Percentiles rank a stretch among this genome's conserved stretches.
These are phyloP conservation scores for Eulacestoma nigropectus DNA, from an alignment of 2,113 vertebrate genomes.

Conservation along the genomic window DNA sequence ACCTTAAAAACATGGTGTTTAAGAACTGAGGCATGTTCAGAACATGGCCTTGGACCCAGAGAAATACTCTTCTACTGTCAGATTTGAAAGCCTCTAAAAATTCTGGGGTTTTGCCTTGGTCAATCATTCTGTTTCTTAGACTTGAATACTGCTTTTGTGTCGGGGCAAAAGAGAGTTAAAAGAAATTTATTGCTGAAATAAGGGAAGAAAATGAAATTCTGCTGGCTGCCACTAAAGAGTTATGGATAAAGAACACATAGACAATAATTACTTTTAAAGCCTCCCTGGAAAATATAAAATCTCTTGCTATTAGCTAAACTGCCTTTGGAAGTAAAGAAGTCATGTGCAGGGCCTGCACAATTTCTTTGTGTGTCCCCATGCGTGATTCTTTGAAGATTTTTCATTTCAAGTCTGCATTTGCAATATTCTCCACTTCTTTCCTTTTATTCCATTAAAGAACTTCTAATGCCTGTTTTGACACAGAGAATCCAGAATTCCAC, in stretches of 20 bases:
- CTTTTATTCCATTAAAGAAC: not conserved
- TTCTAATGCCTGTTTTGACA: not conserved
- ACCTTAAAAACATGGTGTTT: not conserved
- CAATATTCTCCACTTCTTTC: not conserved
- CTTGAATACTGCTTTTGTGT: not conserved
- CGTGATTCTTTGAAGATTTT: not conserved
- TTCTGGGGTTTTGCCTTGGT: not conserved
- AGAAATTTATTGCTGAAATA: conserved; percentile 51
- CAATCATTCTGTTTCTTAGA: not conserved
- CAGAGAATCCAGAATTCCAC: not conserved
- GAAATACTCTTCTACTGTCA: not conserved
- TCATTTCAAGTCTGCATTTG: not conserved
- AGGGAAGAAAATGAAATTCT: conserved; percentile 48
- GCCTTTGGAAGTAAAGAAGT: not conserved
- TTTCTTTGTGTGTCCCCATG: not conserved
- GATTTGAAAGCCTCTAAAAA: not conserved
- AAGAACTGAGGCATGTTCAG: not conserved
- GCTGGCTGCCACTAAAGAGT: not conserved
- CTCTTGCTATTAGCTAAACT: conserved; percentile 10
- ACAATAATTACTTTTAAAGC: conserved; percentile 51
- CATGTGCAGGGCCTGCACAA: not conserved
- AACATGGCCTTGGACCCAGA: not conserved
- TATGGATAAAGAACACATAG: conserved; percentile 18
- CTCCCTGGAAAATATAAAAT: conserved; percentile 44
- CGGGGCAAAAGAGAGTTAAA: not conserved